Base-by-base conservation (phyloP, 2,113 vertebrate genomes). In the Microtus pennsylvanicus region DNA sequence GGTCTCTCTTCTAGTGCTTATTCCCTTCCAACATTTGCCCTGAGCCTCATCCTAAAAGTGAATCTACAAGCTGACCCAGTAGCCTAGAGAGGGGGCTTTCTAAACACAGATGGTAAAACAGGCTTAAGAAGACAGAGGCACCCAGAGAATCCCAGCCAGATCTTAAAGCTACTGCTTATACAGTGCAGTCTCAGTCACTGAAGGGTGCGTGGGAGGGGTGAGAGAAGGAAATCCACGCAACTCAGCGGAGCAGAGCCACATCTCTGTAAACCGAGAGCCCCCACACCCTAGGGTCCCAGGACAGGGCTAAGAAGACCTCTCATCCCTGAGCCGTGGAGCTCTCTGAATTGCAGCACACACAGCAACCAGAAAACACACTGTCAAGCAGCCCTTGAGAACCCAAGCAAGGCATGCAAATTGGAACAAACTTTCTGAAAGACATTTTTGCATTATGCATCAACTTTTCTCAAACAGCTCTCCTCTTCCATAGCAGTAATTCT, bases 251-350 rank as follows among this genome's bases (percentile, higher is more conserved):
- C 9, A 1, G 65, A 69, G 5, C 69, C 8, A 30, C 12, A 5
- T 33, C 50, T 47, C 58, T 74, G 47, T 93, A 33, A 24, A 55
- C 26, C 69, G 22, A 47, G 3, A 63, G 9, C 30, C 78, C 42
- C 4, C 0, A 0, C 65, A 1, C 28, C 55, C 65, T 50, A 24
- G 28, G 4, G 26, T 75, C 67, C 7, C 1, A 0, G 10, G 26
- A 13, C 26, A 35, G 58, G n/a, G 11, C 42, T 90, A 22, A 28
- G 22, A 26, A 80, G 55, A 65, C 5, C 5, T 4, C 74, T n/a
- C 65, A 58, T 67, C 30, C 45, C 21, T 7, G 12, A 13, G 16
- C 63, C 11, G 2, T 14, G 21, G 21, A 16, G 6, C 42, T 33
- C 45, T 63, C 77, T 50, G 45, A 89, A 81, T 6, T 52, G 13